phyloP scores from a whole-genome alignment of 2,113 vertebrate genomes.

The Oceanites oceanicus region DNA sequence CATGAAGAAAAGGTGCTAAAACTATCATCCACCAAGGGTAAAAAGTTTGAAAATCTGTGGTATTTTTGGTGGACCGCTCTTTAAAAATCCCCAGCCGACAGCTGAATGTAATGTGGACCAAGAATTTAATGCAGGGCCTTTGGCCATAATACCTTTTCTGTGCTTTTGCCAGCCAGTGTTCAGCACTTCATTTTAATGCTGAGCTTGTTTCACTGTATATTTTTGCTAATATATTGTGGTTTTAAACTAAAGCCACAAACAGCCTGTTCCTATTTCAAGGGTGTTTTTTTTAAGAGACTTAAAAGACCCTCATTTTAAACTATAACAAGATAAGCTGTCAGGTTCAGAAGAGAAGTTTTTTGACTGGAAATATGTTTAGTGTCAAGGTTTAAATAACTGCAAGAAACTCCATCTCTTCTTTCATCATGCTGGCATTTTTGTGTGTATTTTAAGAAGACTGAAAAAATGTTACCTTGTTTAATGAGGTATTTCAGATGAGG shows the following conservation, averaged over 20 bases:
- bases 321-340: conserved; percentile 55
- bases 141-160: neutral
- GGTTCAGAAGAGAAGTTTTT: conserved; percentile 34
- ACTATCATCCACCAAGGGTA: neutral
- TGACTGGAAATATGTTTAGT: conserved; percentile 30
- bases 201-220: neutral
- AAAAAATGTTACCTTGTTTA: conserved; percentile 35
- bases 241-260: conserved; percentile 52
- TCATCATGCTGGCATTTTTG: conserved; percentile 20
- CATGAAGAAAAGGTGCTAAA: neutral
- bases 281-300: conserved; percentile 8
- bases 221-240: conserved; percentile 46
- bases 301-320: conserved; percentile 50
- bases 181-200: neutral
- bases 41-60: neutral
- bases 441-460: conserved; percentile 29
- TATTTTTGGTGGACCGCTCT: neutral
- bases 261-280: conserved; percentile 27
- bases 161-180: neutral
- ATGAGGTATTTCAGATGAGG: conserved; percentile 49
- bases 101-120: neutral
- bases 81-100: neutral
- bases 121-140: neutral
- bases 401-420: conserved; percentile 38
- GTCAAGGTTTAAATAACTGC: conserved; percentile 47